Percentiles rank a stretch among this genome's conserved stretches.
Evolutionary conservation across 2,888 invertebrate species (phyloP).

Genomic region (Sarcophaga variegata): DNA sequence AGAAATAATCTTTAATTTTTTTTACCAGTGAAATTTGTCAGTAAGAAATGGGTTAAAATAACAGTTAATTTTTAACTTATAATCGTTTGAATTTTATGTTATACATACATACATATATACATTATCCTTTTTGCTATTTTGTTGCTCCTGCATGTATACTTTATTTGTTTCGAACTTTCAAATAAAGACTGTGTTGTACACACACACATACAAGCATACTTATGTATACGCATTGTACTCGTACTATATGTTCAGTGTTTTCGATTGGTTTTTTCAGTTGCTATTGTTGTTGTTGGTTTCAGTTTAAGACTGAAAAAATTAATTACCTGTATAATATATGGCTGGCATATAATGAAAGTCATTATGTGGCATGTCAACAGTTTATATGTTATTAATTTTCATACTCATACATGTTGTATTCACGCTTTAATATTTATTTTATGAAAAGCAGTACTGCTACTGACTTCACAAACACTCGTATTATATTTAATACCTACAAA

Average conservation of each 20-base stretch:
- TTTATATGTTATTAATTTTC: slow-evolving; percentile 68
- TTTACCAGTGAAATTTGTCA: too few species aligned
- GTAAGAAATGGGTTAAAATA: not conserved
- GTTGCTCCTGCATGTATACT: not conserved
- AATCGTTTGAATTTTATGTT: not conserved
- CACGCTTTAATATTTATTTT: not conserved
- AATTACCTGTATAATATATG: slow-evolving; percentile 67
- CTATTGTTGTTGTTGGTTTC: slow-evolving; percentile 28
- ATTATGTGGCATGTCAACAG: slow-evolving; percentile 69
- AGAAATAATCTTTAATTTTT: too few species aligned
- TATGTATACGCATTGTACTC: not conserved
- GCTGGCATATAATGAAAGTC: slow-evolving; percentile 66
- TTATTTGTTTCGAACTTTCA: not conserved
- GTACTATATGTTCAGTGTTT: not conserved
- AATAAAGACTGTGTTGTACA: not conserved
- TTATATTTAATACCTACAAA: too few species aligned
- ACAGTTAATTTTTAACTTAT: slow-evolving; percentile 7
- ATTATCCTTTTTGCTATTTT: not conserved
- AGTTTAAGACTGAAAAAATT: slow-evolving; percentile 58
- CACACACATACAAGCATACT: too few species aligned
- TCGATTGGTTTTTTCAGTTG: slow-evolving; percentile 29
- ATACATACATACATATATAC: not conserved
- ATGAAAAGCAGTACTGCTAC: too few species aligned
- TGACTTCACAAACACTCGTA: too few species aligned
- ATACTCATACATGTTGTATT: slow-evolving; percentile 34